phyloP scores from a whole-genome alignment of 2,888 invertebrate genomes.

The Drosophila hamatofila region DNA sequence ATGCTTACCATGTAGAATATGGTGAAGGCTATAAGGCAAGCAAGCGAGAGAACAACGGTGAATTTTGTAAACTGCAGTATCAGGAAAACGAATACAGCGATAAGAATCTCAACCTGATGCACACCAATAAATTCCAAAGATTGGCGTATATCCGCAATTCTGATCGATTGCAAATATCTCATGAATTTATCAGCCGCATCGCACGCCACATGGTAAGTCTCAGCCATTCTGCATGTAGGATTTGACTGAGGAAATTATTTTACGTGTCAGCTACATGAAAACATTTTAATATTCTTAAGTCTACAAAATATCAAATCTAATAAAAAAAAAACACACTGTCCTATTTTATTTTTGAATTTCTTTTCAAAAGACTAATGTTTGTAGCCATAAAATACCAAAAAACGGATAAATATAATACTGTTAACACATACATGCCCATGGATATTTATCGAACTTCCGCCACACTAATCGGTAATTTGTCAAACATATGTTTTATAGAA shows the following conservation, averaged over 20 bases:
- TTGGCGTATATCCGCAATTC: slow-evolving; percentile 56
- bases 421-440: neutral
- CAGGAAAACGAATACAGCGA: slow-evolving; percentile 48
- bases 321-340: slow-evolving; percentile 1
- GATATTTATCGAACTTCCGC: neutral
- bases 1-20: slow-evolving; percentile 67
- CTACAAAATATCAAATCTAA: neutral
- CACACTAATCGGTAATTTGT: slow-evolving; percentile 8
- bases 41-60: slow-evolving; percentile 53
- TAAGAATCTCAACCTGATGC: slow-evolving; percentile 49
- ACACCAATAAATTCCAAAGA: slow-evolving; percentile 61
- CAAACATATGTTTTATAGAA: slow-evolving; percentile 3
- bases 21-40: slow-evolving; percentile 49
- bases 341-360: slow-evolving; percentile 3
- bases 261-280: slow-evolving; percentile 27
- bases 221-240: slow-evolving; percentile 48
- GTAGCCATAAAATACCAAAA: slow-evolving; percentile 16
- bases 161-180: slow-evolving; percentile 37
- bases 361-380: slow-evolving; percentile 1
- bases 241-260: slow-evolving; percentile 32
- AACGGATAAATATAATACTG: slow-evolving; percentile 18
- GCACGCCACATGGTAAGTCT: neutral
- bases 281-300: slow-evolving; percentile 26
- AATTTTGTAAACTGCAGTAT: slow-evolving; percentile 69
- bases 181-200: slow-evolving; percentile 9